Evolutionary conservation across 2,113 vertebrate genomes (phyloP).

Genomic region (Ranitomeya variabilis): DNA sequence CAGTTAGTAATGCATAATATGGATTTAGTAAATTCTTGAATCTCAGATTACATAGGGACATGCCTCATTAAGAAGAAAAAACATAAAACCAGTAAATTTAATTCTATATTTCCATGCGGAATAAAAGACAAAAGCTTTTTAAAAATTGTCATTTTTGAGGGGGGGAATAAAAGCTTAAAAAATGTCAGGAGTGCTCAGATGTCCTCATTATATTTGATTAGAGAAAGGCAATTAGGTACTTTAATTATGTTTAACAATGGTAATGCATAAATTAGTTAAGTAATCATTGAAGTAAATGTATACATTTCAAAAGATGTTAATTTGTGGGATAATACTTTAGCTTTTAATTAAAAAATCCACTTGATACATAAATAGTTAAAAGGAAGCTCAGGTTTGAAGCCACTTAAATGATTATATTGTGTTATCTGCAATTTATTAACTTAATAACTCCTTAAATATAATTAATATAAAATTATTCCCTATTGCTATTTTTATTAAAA

Average conservation of each 20-base stretch:
- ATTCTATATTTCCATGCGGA: no score
- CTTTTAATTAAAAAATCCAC: not conserved
- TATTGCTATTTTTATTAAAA: not conserved
- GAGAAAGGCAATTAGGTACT: not conserved
- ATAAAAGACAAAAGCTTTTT: no score
- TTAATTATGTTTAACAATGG: not conserved
- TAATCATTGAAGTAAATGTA: not conserved
- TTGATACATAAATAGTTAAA: not conserved
- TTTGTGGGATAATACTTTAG: not conserved
- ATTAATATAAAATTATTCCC: not conserved
- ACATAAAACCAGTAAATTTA: no score
- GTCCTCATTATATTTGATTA: not conserved
- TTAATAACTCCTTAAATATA: not conserved
- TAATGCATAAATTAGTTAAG: not conserved
- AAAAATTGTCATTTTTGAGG: no score
- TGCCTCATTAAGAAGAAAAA: no score
- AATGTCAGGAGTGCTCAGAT: not conserved
- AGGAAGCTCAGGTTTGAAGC: no score
- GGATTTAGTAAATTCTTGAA: no score
- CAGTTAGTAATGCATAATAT: no score
- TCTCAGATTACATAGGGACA: no score
- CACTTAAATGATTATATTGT: no score
- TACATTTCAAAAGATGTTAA: not conserved
- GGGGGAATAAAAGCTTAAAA: no score
- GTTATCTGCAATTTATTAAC: not conserved